A percentile compares a stretch with the other conserved stretches of the same genome.
phyloP scores from a whole-genome alignment of 2,888 invertebrate species.

The Trachelus iudaicus region DNA sequence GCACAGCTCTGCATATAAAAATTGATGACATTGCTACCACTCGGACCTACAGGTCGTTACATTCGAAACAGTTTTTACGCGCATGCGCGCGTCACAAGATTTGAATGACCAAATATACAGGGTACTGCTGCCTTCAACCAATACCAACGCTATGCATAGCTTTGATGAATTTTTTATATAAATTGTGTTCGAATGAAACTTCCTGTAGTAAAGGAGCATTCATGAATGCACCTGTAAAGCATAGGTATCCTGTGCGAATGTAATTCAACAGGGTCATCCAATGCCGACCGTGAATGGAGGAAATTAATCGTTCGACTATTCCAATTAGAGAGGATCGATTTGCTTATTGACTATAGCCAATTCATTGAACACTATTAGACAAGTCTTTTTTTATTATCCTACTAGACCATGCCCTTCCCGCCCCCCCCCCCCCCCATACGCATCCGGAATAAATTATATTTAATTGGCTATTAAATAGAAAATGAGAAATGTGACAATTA shows the following conservation, averaged over 20 bases:
- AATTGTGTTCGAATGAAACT: neutral
- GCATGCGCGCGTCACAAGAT: neutral
- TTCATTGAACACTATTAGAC: neutral
- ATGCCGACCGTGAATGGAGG: neutral
- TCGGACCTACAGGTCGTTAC: neutral
- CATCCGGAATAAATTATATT: neutral
- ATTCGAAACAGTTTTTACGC: neutral
- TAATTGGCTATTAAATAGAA: neutral
- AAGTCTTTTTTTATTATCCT: neutral
- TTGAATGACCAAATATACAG: neutral
- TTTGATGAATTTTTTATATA: neutral
- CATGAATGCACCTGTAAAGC: neutral
- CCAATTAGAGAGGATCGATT: neutral
- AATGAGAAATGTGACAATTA: neutral
- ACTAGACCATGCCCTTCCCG: neutral
- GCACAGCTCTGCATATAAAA: constrained; percentile 49
- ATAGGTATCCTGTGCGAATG: neutral
- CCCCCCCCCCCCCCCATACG: neutral
- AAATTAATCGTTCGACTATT: neutral
- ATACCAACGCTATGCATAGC: neutral
- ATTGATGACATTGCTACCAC: constrained; percentile 9
- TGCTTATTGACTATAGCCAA: neutral
- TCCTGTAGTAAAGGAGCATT: neutral
- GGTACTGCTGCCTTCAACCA: neutral
- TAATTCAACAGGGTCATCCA: neutral